A percentile compares a stretch with the other conserved stretches of the same genome.
phyloP scores from a whole-genome alignment of 2,888 invertebrate genomes.

The Diplolepis rosae region DNA sequence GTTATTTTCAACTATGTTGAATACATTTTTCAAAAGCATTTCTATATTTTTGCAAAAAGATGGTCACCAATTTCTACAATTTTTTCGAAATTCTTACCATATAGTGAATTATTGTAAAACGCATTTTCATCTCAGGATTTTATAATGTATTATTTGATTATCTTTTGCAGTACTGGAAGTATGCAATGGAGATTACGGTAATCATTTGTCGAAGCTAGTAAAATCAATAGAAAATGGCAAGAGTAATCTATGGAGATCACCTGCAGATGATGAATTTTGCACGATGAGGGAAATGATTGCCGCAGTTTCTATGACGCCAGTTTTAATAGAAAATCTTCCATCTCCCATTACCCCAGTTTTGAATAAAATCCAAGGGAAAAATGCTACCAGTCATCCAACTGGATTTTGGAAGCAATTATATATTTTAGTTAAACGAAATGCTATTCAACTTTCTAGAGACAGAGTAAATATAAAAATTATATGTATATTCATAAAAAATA shows the following conservation, averaged over 20 bases:
- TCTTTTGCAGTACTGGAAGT: slow-evolving; percentile 83
- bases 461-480: slow-evolving; percentile 69
- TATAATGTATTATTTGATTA: slow-evolving; percentile 6
- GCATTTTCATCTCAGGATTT: no score
- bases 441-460: slow-evolving; percentile 81
- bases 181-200: slow-evolving; percentile 86
- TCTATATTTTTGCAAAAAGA: no score
- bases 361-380: slow-evolving; percentile 57
- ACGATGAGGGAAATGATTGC: slow-evolving; percentile 74
- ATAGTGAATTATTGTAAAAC: no score
- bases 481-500: background rate
- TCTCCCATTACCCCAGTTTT: slow-evolving; percentile 51
- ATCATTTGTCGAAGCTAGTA: slow-evolving; percentile 75
- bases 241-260: slow-evolving; percentile 74
- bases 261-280: slow-evolving; percentile 19
- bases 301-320: slow-evolving; percentile 75
- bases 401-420: slow-evolving; percentile 77
- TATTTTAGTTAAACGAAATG: slow-evolving; percentile 79
- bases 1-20: no score
- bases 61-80: no score
- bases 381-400: slow-evolving; percentile 75
- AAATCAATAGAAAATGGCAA: slow-evolving; percentile 80
- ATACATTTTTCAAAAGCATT: no score
- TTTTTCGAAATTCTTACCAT: no score
- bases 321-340: slow-evolving; percentile 72